Evolutionary conservation across 2,797 vertebrate genomes (phyloP), one percentile per base, ranked within the genome.

Genomic region (Aselliscus stoliczkanus): DNA sequence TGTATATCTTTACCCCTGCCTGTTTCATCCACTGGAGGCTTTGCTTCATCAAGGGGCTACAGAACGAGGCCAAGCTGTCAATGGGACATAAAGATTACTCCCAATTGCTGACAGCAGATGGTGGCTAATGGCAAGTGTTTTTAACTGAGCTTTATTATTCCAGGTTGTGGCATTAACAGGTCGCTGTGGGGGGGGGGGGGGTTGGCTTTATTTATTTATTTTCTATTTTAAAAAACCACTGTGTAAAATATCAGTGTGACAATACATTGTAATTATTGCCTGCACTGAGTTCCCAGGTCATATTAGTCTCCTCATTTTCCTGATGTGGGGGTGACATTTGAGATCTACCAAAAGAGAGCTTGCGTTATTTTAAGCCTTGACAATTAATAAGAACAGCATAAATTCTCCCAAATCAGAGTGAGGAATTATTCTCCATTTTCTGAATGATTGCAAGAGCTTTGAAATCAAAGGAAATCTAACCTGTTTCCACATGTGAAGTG

Each of bases 51-150:
- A 83, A 90, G 82, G 77, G 96, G 72, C 58, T 81, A 64, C 92
- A 90, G 93, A 94, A 97, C 37, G 90, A 97, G 88, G 79, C 96
- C 97, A 96, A 97, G 64, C 97, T 97, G 98, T 98, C 97, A 98
- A 73, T 94, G 94, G 87, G 97, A 97, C 95, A 95, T 97, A 98
- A 97, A 98, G 96, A 98, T 98, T 97, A 91, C 95, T 96, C 96
- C 97, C 80, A 96, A 96, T 75, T 96, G 97, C 92, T 95, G 93
- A 95, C 72, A 98, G 58, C 98, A 98, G 98, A 98, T 98, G 98
- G 97, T 94, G 86, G 94, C 97, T 98, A 97, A 98, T 97, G 97
- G 97, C 97, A 97, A 98, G 93, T 97, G 97, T 98, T 98, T 97
- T 98, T 98, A 98, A 97, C 93, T 58, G 90, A 91, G 88, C 93